Conservation (phyloP, 2,113 vertebrate species). For the Bufo bufo region DNA sequence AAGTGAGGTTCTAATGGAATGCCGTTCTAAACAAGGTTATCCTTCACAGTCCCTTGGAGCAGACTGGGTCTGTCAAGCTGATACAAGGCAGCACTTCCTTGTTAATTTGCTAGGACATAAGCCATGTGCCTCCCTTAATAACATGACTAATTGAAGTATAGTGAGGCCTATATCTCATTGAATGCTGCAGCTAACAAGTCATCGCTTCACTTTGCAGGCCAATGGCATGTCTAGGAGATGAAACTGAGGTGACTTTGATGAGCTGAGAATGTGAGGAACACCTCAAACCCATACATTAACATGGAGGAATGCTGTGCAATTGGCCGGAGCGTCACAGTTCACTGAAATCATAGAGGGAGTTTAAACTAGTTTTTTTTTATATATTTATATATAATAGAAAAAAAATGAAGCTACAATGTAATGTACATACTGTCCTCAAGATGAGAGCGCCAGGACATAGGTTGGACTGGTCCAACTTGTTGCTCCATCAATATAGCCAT, state of each 20-base stretch:
- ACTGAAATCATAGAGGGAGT: not conserved
- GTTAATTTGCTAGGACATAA: constrained; percentile 48
- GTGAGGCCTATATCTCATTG: constrained; percentile 17
- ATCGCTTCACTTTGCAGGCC: constrained; percentile 1
- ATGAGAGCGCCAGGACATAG: too few species aligned
- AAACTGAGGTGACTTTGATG: constrained; percentile 1
- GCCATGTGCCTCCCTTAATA: constrained; percentile 34
- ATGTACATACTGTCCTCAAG: too few species aligned
- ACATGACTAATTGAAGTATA: constrained; percentile 40
- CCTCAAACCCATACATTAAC: not conserved
- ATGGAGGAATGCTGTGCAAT: not conserved
- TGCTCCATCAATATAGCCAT: too few species aligned
- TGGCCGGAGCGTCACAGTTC: not conserved
- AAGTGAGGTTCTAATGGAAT: constrained; percentile 8
- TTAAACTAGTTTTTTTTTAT: too few species aligned
- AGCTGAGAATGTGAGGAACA: not conserved
- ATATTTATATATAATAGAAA: too few species aligned
- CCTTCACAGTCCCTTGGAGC: constrained; percentile 33
- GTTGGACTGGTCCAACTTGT: too few species aligned
- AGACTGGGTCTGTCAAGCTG: constrained; percentile 31
- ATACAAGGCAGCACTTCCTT: constrained; percentile 43
- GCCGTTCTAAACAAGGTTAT: constrained; percentile 30
- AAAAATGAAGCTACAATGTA: too few species aligned
- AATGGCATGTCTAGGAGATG: not conserved
- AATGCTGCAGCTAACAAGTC: constrained; percentile 24